phyloP scores from a whole-genome alignment of 2,113 vertebrate genomes.

The Tichodroma muraria region DNA sequence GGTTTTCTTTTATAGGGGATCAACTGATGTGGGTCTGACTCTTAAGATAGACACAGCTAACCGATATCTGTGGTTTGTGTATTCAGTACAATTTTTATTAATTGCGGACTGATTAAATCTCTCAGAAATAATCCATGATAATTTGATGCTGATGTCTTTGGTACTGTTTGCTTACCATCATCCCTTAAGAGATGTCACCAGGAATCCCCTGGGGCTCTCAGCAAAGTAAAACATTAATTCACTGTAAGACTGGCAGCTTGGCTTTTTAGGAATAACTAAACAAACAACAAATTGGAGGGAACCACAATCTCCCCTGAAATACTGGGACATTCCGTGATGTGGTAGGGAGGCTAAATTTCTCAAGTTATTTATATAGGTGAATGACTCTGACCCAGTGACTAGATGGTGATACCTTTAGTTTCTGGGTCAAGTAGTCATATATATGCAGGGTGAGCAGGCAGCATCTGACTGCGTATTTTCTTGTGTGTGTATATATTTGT shows the following conservation, averaged over 20 bases:
- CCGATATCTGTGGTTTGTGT: neutral
- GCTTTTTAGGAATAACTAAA: neutral
- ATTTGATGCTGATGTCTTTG: neutral
- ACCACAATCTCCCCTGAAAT: neutral
- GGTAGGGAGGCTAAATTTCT: neutral
- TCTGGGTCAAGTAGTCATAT: constrained; percentile 43
- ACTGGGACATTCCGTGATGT: neutral
- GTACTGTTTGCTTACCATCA: neutral
- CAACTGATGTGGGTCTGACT: neutral
- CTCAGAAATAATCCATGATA: neutral
- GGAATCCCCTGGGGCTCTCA: neutral
- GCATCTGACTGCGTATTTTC: neutral
- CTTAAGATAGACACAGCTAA: neutral
- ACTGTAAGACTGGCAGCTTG: neutral
- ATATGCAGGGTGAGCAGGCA: constrained; percentile 3
- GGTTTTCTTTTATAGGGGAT: neutral
- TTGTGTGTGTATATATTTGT: neutral
- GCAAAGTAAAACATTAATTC: neutral
- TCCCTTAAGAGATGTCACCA: neutral
- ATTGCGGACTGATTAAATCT: neutral
- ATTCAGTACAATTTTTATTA: neutral
- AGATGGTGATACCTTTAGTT: neutral
- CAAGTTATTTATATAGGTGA: neutral
- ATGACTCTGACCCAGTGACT: constrained; percentile 16
- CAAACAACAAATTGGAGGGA: neutral